Base-by-base conservation (phyloP, 2,888 invertebrate species). In the Drosophila ustulata region DNA sequence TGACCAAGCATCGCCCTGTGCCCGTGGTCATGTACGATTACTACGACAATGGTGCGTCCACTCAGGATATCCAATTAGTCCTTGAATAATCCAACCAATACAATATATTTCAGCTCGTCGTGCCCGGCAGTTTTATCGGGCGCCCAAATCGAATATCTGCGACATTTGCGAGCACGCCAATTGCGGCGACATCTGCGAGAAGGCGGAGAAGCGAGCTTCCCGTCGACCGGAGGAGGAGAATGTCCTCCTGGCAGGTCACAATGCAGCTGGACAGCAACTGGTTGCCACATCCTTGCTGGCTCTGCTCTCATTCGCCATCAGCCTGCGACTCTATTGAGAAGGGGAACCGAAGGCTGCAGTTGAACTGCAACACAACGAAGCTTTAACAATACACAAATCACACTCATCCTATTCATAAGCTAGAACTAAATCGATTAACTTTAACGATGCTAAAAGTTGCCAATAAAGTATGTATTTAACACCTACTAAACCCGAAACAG, bases 1-100 rank as follows among this genome's bases (percentile, higher is more conserved):
- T 97, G 6, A 97, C 97, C 0, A 94, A 96, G 59, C 97, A 98
- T 88, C 96, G 96, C 56, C 96, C 97, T 18, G 97, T 96, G 45
- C 95, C 96, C 82, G 97, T 98, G 70, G 94, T 96, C 51, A 95
- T 98, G 75, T 96, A 96, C 76, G 98, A 99, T 91, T 97, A 98
- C 87, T 98, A 98, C 88, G 98, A 99, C 91, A 97, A 96, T 84
- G 96, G 98, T 97, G 91, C 94, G 96, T 94, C 7, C 6, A 18
- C 18, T 4, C 5, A 7, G 11, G 7, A 18, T 4, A n/a, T 13
- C 7, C 1, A n/a, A 7, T 7, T 23, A 28, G 0, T 1, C 5
- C 1, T 30, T 30, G 9, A 39, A 25, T 28, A 30, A 65, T 11
- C 13, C 11, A n/a, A n/a, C 7, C 7, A 39, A 8, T 32, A 0